Conservation (phyloP, 53 echinoderm and acorn worm genomes). For the Zoroaster sp. region DNA sequence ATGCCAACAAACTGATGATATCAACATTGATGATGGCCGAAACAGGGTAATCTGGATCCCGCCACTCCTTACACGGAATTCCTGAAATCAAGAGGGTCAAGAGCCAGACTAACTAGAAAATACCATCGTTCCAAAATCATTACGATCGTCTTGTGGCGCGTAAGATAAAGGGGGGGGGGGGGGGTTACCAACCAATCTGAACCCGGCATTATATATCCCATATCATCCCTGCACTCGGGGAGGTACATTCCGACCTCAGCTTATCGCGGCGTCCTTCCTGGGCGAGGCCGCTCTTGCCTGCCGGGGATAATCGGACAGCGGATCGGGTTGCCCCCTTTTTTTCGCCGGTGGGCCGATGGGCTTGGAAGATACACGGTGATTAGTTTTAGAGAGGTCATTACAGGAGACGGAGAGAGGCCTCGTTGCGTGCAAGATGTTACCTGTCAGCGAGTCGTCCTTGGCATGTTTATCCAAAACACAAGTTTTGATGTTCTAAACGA, state of each 20-base stretch:
- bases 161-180: not conserved
- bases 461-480: not conserved
- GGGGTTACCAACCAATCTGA: not conserved
- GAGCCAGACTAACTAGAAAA: not conserved
- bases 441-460: not conserved
- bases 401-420: not conserved
- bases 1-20: not conserved
- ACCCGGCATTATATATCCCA: not conserved
- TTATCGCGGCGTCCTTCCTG: conserved; percentile 7
- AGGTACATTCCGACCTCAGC: not conserved
- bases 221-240: not conserved
- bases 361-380: not conserved
- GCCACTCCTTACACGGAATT: not conserved
- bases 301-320: conserved; percentile 4
- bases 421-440: not conserved
- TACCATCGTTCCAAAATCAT: not conserved
- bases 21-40: not conserved
- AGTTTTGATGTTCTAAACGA: too few relatives aligned
- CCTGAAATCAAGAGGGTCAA: not conserved
- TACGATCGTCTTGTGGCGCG: too few relatives aligned
- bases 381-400: conserved; percentile 23
- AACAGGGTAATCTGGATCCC: not conserved
- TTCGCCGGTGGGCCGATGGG: conserved; percentile 15
- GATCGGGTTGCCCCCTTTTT: conserved; percentile 3
- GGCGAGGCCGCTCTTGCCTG: not conserved